Conservation (phyloP, 2,113 vertebrate genomes). For the Scomber japonicus region DNA sequence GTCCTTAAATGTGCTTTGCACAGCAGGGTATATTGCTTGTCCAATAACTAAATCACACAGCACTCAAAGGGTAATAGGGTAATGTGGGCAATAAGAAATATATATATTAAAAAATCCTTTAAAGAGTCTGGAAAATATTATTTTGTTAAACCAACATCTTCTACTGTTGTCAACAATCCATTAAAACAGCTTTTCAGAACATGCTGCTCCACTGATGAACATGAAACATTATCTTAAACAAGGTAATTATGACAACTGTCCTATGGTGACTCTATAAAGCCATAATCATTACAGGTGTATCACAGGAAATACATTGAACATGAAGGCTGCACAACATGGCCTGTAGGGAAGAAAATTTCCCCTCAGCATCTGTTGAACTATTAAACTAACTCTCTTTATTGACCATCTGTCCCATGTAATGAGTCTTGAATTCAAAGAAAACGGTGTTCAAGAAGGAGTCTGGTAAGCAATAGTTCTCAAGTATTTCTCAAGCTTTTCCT, state of each 20-base stretch:
- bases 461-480: neutral
- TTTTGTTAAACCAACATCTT: neutral
- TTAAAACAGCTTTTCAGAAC: neutral
- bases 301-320: neutral
- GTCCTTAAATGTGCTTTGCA: conserved; percentile 41
- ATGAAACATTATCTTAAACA: neutral
- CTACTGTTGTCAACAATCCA: neutral
- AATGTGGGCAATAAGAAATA: no score
- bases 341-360: neutral
- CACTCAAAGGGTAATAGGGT: neutral
- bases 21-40: conserved; percentile 2
- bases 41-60: neutral
- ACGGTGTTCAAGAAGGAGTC: neutral
- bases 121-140: neutral
- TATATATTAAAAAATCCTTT: no score
- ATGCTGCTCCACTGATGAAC: neutral
- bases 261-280: neutral
- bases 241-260: neutral
- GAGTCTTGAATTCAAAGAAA: neutral
- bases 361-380: neutral
- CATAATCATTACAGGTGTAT: neutral
- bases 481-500: conserved; percentile 2
- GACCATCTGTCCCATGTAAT: neutral
- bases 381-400: neutral
- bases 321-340: neutral